Evolutionary conservation across 2,797 vertebrate species (phyloP), one percentile per base, ranked within the genome.

Genomic region (Uromys caudimaculatus): DNA sequence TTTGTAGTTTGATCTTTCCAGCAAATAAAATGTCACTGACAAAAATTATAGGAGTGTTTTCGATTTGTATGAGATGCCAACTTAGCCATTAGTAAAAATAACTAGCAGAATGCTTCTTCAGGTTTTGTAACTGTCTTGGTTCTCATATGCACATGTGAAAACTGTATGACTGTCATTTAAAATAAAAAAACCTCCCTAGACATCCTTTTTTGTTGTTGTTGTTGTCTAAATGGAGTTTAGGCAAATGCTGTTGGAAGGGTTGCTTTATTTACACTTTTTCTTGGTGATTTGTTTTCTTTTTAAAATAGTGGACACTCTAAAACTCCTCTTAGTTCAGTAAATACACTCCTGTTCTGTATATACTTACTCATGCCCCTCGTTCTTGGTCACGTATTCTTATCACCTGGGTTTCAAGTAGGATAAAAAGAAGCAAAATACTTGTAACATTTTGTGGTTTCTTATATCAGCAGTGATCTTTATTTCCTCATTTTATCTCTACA

Each of bases 11-110:
- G 78, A 90, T 86, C 29, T 88, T 95, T 93, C 52, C 23, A 93
- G n/a, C 95, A 87, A 96, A 94, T 95, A 41, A 84, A 96, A 96
- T 95, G 78, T 95, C 95, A 81, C 32, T 95, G 88, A 82, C 89
- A 83, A 97, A 95, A 96, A 87, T 89, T 93, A 93, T 81, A 95
- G 76, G 69, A 76, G 83, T 84, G 17, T 90, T 89, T n/a, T 84
- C 83, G 95, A 13, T 95, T 97, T 90, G 44, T 83, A 94, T 38
- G 93, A 35, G 67, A 44, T 94, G 77, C 50, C 32, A 90, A 85
- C 89, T 96, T 95, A 93, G 95, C 96, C 84, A 64, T 78, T 84
- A 67, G 24, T 79, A 90, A 90, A 38, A 90, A 32, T 87, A 87
- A 58, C 14, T 89, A 76, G 44, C 35, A 95, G 75, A 84, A 38